These are phyloP conservation scores for Triplophysa tibetana DNA, from an alignment of 2,113 vertebrate genomes.

Conservation along the genomic window DNA sequence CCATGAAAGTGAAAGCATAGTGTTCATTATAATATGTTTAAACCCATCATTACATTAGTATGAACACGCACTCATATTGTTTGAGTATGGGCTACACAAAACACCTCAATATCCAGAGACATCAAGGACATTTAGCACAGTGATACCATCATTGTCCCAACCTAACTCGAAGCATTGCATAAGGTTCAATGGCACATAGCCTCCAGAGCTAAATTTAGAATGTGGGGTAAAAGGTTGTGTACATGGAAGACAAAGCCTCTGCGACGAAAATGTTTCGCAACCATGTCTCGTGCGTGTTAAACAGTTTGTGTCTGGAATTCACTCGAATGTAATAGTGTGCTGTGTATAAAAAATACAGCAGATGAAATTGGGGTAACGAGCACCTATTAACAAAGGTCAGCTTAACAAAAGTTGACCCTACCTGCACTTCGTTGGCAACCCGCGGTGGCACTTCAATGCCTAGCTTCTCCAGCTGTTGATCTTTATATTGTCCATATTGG, in stretches of 20 bases:
- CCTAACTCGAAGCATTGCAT: background rate
- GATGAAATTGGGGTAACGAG: background rate
- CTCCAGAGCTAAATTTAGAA: background rate
- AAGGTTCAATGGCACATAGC: background rate
- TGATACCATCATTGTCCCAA: background rate
- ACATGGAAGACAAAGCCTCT: background rate
- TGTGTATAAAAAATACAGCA: background rate
- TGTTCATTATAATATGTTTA: too few species aligned
- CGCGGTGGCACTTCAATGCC: constrained; percentile 77
- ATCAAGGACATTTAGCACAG: constrained; percentile 10
- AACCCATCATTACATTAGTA: background rate
- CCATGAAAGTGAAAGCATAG: too few species aligned
- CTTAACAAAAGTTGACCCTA: constrained; percentile 59
- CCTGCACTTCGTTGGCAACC: constrained; percentile 80
- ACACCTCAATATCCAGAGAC: constrained; percentile 53
- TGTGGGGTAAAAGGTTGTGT: background rate
- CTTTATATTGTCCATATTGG: constrained; percentile 79
- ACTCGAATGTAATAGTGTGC: background rate
- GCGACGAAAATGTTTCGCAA: background rate
- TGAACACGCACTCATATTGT: constrained; percentile 4
- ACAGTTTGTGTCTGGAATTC: background rate
- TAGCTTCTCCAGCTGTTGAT: constrained; percentile 71
- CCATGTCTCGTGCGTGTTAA: background rate
- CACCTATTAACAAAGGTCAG: background rate
- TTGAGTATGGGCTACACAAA: background rate